Percentiles rank a stretch among this genome's conserved stretches.
These are phyloP conservation scores for Prinia subflava DNA, from an alignment of 2,113 vertebrate genomes.

Conservation along the genomic window DNA sequence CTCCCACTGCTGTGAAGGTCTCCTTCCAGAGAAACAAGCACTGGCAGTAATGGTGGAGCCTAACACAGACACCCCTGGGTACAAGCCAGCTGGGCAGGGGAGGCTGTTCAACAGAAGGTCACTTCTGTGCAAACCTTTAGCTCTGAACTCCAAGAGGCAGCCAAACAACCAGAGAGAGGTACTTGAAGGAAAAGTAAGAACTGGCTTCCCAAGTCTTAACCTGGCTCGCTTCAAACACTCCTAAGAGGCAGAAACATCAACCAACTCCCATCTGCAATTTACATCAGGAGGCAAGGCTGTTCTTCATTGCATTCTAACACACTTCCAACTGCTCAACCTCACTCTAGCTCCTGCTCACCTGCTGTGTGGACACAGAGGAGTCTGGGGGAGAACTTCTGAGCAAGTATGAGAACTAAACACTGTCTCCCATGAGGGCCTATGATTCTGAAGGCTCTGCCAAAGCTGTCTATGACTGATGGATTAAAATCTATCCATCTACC, in stretches of 20 bases:
- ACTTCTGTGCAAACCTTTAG: neutral
- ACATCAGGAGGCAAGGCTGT: neutral
- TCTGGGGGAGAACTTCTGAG: neutral
- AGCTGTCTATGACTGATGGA: neutral
- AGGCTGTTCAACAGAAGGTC: neutral
- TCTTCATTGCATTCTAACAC: neutral
- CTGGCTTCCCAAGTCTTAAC: neutral
- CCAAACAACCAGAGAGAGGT: neutral
- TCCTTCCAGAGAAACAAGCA: neutral
- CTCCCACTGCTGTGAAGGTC: neutral
- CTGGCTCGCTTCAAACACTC: neutral
- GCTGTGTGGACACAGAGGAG: neutral
- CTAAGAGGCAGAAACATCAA: neutral
- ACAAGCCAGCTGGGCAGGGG: neutral
- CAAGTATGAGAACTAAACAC: neutral
- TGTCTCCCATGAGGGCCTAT: fast-evolving
- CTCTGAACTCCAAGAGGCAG: neutral
- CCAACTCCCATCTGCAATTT: neutral
- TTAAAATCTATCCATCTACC: neutral
- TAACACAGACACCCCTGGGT: neutral
- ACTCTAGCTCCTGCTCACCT: neutral
- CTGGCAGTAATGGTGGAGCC: neutral
- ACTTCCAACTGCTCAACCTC: neutral
- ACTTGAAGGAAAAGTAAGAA: neutral
- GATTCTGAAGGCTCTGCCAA: neutral